phyloP scores from a whole-genome alignment of 2,888 invertebrate species.

The Pachycephus smyrnensis region DNA sequence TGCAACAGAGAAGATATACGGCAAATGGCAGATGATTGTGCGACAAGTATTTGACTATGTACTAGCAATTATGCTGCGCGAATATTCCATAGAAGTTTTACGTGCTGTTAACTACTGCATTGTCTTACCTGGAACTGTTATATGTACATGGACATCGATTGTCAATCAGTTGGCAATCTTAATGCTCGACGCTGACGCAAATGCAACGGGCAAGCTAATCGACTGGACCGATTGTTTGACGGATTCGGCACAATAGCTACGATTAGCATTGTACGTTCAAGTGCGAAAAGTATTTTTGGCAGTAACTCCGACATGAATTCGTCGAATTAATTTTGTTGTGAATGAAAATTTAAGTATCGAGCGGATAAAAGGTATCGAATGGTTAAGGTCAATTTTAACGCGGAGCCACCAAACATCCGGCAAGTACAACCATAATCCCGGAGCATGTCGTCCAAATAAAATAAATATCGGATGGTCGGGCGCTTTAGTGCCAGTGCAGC shows the following conservation, averaged over 20 bases:
- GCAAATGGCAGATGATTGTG: background rate
- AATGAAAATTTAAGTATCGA: background rate
- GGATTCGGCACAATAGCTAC: conserved; percentile 37
- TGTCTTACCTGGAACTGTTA: background rate
- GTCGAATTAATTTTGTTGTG: background rate
- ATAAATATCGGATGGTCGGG: background rate
- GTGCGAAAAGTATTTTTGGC: background rate
- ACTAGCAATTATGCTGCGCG: background rate
- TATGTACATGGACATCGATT: background rate
- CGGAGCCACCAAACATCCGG: background rate
- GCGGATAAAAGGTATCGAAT: background rate
- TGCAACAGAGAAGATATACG: background rate
- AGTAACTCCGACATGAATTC: background rate
- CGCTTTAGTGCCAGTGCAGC: background rate
- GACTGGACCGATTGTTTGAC: conserved; percentile 41
- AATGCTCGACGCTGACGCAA: conserved; percentile 37
- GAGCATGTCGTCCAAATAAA: background rate
- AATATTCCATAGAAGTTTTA: background rate
- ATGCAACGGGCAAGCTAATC: conserved; percentile 28
- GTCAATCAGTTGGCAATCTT: background rate
- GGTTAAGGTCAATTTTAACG: background rate
- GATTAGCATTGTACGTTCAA: background rate
- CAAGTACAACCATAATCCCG: background rate
- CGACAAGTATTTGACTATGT: background rate
- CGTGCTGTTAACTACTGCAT: background rate